A percentile compares a stretch with the other conserved stretches of the same genome.
phyloP scores from a whole-genome alignment of 1,140 invertebrate species.

The Muscidifurax raptorellus region DNA sequence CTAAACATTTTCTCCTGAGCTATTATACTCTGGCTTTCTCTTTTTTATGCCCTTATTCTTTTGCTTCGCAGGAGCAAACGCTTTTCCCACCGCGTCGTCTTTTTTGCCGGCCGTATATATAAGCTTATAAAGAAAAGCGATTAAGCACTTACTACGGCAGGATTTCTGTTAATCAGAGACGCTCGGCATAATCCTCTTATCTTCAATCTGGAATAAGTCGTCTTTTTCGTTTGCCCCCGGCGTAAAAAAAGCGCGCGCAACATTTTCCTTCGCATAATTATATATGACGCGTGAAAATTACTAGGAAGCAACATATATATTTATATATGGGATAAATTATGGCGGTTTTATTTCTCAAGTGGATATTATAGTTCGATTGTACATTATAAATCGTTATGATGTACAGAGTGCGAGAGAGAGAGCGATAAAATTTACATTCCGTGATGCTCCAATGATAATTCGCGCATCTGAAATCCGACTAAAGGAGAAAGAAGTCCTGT shows the following conservation, averaged over 20 bases:
- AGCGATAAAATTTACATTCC: neutral
- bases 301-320: neutral
- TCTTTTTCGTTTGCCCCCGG: neutral
- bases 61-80: neutral
- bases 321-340: no score
- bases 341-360: no score
- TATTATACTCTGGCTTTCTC: neutral
- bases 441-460: neutral
- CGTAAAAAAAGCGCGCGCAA: conserved; percentile 4
- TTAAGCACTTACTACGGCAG: conserved; percentile 40
- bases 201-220: conserved; percentile 15
- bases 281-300: neutral
- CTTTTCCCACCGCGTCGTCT: neutral
- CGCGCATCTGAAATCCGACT: conserved; percentile 28
- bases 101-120: conserved; percentile 10
- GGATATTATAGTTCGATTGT: neutral
- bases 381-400: neutral
- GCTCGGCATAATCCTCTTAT: conserved; percentile 46
- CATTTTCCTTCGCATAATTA: neutral
- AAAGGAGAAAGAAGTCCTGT: neutral
- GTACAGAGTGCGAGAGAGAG: neutral
- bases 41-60: neutral
- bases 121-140: conserved; percentile 48
- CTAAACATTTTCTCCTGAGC: neutral
- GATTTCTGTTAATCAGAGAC: conserved; percentile 49